Evolutionary conservation across 2,113 vertebrate genomes (phyloP).

Genomic region (Poeciliopsis prolifica): DNA sequence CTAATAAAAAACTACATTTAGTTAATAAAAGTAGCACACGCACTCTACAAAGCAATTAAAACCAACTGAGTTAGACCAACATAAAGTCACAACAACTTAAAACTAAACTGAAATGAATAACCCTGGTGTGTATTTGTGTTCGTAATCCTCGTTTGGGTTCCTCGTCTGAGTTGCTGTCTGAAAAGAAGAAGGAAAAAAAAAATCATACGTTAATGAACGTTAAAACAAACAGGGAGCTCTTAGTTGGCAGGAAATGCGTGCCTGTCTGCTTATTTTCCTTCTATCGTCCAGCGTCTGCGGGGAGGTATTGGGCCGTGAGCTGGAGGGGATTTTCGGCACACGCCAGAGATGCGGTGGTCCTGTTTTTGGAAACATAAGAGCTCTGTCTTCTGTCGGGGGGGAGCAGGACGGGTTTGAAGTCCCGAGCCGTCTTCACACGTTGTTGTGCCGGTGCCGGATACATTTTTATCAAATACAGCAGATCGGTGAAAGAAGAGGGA

Average conservation of each 20-base stretch:
- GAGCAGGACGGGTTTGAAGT: background rate
- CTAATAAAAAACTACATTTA: too few species aligned
- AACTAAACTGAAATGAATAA: too few species aligned
- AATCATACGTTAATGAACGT: slow-evolving; percentile 66
- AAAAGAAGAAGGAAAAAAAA: background rate
- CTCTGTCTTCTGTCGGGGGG: slow-evolving; percentile 12
- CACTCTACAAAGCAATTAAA: too few species aligned
- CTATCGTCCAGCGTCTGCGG: slow-evolving; percentile 44
- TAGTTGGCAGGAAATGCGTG: slow-evolving; percentile 64
- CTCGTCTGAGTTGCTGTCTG: slow-evolving; percentile 41
- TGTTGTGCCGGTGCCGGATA: background rate
- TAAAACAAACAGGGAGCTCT: slow-evolving; percentile 70
- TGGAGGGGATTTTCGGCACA: slow-evolving; percentile 29
- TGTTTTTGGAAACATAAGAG: slow-evolving; percentile 52
- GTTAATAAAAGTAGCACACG: too few species aligned
- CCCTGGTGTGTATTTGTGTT: slow-evolving; percentile 48
- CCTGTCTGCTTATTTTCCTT: slow-evolving; percentile 62
- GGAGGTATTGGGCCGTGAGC: slow-evolving; percentile 56
- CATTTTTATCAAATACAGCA: background rate
- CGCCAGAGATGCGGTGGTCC: slow-evolving; percentile 45
- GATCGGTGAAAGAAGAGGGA: background rate
- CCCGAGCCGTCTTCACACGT: background rate
- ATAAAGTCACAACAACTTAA: too few species aligned
- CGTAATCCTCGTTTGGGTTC: slow-evolving; percentile 7
- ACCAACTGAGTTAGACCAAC: too few species aligned